Conservation (phyloP, 2,113 vertebrate genomes). For the Lichenostomus cassidix region DNA sequence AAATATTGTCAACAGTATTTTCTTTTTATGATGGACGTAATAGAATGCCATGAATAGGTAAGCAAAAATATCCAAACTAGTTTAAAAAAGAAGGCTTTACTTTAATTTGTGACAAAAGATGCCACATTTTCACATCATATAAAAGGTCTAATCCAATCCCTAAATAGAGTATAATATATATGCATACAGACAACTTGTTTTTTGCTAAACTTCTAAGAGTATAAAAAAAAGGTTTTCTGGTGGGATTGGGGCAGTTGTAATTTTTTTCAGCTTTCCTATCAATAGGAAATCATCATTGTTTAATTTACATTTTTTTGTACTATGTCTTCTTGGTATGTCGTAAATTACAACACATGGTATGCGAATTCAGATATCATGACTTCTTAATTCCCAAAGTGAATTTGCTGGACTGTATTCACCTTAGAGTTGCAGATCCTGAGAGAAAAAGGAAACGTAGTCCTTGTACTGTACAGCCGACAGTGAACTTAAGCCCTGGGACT, state of each 20-base stretch:
- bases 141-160: background rate
- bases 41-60: slow-evolving; percentile 36
- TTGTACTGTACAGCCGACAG: background rate
- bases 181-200: background rate
- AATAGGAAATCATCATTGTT: background rate
- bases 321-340: background rate
- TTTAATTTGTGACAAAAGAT: slow-evolving; percentile 50
- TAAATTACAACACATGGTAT: background rate
- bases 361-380: background rate
- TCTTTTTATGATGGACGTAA: slow-evolving; percentile 65
- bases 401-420: background rate
- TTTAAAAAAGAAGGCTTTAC: background rate
- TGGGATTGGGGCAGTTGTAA: background rate
- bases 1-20: slow-evolving; percentile 73
- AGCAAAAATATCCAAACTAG: slow-evolving; percentile 5
- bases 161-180: background rate
- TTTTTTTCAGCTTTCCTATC: background rate
- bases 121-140: background rate
- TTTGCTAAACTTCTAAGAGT: background rate
- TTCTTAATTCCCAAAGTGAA: background rate
- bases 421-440: background rate
- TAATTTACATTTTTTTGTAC: background rate
- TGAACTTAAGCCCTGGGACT: background rate
- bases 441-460: background rate
- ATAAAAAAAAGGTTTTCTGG: background rate